Percentiles rank a stretch among this genome's conserved stretches.
Conservation (phyloP, 2,797 vertebrate genomes). For the Protosalanx chinensis region DNA sequence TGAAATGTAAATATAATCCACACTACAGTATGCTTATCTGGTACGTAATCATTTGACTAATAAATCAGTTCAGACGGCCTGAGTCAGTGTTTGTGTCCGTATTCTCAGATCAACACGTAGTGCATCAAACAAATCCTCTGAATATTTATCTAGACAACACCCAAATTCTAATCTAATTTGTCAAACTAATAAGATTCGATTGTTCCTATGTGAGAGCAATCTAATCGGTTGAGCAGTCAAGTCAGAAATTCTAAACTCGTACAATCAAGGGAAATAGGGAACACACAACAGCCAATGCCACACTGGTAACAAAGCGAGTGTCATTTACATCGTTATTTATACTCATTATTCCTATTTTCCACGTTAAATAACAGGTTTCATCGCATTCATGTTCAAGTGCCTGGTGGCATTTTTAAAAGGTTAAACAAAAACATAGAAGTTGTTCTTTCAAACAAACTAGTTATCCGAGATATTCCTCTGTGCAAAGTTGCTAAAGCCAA, state of each 20-base stretch:
- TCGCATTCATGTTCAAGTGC: constrained; percentile 21
- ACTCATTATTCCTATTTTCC: constrained; percentile 60
- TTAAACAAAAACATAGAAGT: constrained; percentile 48
- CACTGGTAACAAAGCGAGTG: background rate
- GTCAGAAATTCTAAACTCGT: constrained; percentile 1
- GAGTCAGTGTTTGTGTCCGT: too few species aligned
- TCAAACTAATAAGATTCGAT: too few species aligned
- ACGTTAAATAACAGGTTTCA: constrained; percentile 19
- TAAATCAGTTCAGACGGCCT: too few species aligned
- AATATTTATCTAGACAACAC: too few species aligned
- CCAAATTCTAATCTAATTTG: too few species aligned
- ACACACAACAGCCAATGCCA: background rate
- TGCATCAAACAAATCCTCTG: too few species aligned
- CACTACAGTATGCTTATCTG: too few species aligned
- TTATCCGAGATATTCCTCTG: constrained; percentile 54
- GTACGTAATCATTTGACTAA: too few species aligned
- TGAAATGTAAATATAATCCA: too few species aligned
- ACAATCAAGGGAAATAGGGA: background rate
- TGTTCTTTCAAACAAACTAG: constrained; percentile 36
- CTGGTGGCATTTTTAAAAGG: constrained; percentile 35
- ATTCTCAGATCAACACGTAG: too few species aligned
- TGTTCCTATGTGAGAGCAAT: too few species aligned
- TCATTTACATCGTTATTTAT: constrained; percentile 37
- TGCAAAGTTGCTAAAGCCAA: constrained; percentile 71
- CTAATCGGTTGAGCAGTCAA: background rate